Conservation (phyloP, 2,113 vertebrate species). For the Cebus imitator region DNA sequence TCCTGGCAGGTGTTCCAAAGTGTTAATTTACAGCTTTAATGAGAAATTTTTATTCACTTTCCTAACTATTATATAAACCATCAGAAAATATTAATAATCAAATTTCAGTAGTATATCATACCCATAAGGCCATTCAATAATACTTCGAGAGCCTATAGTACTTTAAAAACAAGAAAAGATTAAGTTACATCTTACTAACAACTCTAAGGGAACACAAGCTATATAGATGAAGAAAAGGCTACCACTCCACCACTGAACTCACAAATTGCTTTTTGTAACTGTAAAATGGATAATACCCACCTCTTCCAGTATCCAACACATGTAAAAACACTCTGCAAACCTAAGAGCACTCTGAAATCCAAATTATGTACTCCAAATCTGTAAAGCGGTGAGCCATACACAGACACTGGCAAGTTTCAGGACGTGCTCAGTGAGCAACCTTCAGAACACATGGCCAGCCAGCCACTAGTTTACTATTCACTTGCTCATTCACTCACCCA, state of each 20-base stretch:
- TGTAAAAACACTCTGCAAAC: background rate
- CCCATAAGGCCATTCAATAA: background rate
- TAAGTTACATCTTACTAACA: background rate
- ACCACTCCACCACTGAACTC: background rate
- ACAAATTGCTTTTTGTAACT: background rate
- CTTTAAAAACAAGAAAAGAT: background rate
- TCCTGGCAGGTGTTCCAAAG: background rate
- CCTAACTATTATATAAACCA: background rate
- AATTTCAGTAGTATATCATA: background rate
- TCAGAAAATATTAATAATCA: background rate
- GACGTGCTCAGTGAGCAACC: rapidly evolving
- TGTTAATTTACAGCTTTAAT: background rate
- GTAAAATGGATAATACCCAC: background rate
- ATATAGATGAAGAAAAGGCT: too few relatives aligned
- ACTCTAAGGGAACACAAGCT: background rate
- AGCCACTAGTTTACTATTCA: rapidly evolving
- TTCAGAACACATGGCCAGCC: rapidly evolving
- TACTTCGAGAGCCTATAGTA: background rate
- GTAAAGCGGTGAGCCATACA: rapidly evolving
- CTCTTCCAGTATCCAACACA: background rate
- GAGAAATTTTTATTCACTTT: background rate
- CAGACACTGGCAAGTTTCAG: rapidly evolving
- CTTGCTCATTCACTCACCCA: background rate
- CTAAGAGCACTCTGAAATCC: background rate
- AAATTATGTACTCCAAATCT: rapidly evolving